A percentile compares a stretch with the other conserved stretches of the same genome.
Evolutionary conservation across 2,797 vertebrate species (phyloP).

Genomic region (Lagodon rhomboides): DNA sequence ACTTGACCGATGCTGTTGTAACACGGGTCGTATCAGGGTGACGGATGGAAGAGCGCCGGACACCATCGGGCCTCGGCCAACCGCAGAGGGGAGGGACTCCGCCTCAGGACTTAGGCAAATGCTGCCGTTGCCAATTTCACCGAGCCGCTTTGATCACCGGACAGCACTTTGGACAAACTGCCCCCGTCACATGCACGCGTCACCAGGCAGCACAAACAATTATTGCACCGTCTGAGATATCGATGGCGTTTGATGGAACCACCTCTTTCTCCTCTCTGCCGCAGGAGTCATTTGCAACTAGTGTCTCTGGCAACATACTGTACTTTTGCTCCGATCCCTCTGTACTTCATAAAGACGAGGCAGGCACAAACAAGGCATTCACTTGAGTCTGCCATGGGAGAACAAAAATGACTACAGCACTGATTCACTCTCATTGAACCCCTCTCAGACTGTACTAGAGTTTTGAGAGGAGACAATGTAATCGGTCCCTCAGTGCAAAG

Average conservation of each 20-base stretch:
- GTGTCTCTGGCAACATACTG: constrained; percentile 8
- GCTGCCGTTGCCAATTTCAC: constrained; percentile 45
- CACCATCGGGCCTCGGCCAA: constrained; percentile 10
- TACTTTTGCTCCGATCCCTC: constrained; percentile 5
- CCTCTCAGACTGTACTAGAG: constrained; percentile 35
- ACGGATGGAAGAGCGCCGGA: constrained; percentile 20
- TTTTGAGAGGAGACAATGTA: constrained; percentile 34
- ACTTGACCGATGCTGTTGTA: constrained; percentile 15
- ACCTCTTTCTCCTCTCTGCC: constrained; percentile 39
- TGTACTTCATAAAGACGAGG: constrained; percentile 31
- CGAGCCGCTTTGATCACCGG: constrained; percentile 34
- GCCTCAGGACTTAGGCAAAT: constrained; percentile 39
- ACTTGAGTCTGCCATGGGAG: constrained; percentile 30
- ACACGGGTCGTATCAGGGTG: constrained; percentile 11
- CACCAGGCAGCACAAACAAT: constrained; percentile 59
- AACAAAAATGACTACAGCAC: constrained; percentile 30
- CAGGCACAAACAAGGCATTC: constrained; percentile 46
- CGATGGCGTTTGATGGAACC: constrained; percentile 47
- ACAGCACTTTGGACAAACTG: constrained; percentile 25
- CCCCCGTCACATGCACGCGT: constrained; percentile 16
- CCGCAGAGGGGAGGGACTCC: neutral
- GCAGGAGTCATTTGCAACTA: constrained; percentile 45
- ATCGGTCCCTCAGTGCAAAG: constrained; percentile 37
- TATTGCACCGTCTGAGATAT: constrained; percentile 41
- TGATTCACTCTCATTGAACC: constrained; percentile 44